phyloP scores from a whole-genome alignment of 2,888 invertebrate species.

The Ischnus inquisitorius region DNA sequence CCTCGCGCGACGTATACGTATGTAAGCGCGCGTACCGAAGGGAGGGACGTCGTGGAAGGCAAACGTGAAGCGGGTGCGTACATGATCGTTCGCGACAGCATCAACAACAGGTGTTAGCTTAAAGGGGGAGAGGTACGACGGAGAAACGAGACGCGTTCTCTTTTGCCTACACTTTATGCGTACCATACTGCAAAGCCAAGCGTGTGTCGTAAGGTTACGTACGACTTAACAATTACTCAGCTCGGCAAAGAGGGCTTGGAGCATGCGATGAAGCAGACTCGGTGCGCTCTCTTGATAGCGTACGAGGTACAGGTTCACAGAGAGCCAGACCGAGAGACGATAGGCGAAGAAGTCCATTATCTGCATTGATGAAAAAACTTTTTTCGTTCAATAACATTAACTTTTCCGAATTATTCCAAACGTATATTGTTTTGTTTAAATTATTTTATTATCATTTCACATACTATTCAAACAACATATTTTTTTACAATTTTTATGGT shows the following conservation, averaged over 20 bases:
- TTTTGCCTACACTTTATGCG: not conserved
- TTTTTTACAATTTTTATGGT: no score
- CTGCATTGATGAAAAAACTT: no score
- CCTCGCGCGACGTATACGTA: not conserved
- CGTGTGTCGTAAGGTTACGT: conserved; percentile 42
- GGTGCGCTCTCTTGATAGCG: not conserved
- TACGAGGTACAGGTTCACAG: not conserved
- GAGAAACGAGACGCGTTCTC: not conserved
- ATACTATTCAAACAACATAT: no score
- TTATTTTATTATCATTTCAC: no score
- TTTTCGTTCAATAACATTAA: no score
- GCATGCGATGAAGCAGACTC: conserved; percentile 10
- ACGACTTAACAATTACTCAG: conserved; percentile 24
- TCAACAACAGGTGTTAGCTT: conserved; percentile 4
- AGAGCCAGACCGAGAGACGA: not conserved
- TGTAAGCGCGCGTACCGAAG: not conserved
- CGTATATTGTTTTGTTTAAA: no score
- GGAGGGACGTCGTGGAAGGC: not conserved
- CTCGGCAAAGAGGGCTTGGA: not conserved
- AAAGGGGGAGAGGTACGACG: not conserved
- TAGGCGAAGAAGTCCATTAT: not conserved
- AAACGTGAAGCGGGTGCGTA: not conserved
- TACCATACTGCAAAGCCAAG: not conserved
- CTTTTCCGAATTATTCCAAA: no score
- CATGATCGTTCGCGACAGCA: conserved; percentile 20